A percentile compares a stretch with the other conserved stretches of the same genome.
phyloP scores from a whole-genome alignment of 2,888 invertebrate genomes.

The Mesorhabditis belari region DNA sequence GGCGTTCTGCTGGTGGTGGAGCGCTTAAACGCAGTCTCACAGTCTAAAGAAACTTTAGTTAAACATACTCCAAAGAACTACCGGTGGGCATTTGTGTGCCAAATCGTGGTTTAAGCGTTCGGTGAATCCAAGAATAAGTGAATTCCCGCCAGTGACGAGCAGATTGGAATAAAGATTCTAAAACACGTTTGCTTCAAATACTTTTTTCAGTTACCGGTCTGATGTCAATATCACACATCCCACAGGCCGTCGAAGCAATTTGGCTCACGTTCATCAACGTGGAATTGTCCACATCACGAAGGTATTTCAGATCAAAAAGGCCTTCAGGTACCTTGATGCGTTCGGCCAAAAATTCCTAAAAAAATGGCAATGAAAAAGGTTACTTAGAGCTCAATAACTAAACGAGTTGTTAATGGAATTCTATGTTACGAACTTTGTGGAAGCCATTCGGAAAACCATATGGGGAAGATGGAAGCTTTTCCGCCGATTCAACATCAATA shows the following conservation, averaged over 20 bases:
- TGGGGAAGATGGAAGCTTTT: constrained; percentile 80
- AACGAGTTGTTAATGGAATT: too few species aligned
- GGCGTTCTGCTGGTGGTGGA: constrained; percentile 80
- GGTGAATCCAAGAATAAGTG: constrained; percentile 82
- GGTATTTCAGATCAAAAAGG: constrained; percentile 72
- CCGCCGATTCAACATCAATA: constrained; percentile 75
- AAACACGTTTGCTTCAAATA: constrained; percentile 18
- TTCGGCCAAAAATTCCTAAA: constrained; percentile 78
- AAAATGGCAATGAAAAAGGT: neutral
- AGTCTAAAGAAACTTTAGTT: constrained; percentile 58
- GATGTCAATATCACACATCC: constrained; percentile 95
- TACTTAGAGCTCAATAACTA: neutral
- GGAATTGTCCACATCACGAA: constrained; percentile 18
- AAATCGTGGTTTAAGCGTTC: constrained; percentile 83
- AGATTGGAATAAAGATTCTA: constrained; percentile 82
- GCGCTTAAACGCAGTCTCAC: constrained; percentile 88
- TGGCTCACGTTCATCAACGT: constrained; percentile 43
- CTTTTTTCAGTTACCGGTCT: constrained; percentile 67
- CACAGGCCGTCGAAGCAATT: constrained; percentile 77
- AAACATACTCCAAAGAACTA: constrained; percentile 39
- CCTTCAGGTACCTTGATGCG: constrained; percentile 87
- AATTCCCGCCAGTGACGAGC: constrained; percentile 89
- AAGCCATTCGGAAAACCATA: constrained; percentile 97
- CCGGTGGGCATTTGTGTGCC: constrained; percentile 76
- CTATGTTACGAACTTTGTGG: constrained; percentile 58